Base-by-base conservation (phyloP, 2,113 vertebrate species). In the Channa argus region DNA sequence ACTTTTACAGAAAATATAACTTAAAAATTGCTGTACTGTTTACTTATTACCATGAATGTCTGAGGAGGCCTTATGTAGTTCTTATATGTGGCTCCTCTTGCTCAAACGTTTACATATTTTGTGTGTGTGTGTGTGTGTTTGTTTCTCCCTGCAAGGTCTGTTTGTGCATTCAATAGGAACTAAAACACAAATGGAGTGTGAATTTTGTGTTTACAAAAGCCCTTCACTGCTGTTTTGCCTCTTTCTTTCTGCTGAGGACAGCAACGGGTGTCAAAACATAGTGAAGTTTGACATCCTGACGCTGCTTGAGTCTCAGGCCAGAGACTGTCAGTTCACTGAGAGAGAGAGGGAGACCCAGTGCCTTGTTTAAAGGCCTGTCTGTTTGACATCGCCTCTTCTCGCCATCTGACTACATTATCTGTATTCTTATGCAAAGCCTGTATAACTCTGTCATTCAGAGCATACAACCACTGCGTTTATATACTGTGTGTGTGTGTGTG, bases 171-270 rank as follows among this genome's bases (percentile, higher is more conserved):
- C 84, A 82, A 3, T 63, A 59, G 71, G 78, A 84, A 80, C 70
- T 68, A 77, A 83, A 85, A 73, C 78, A 78, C 79, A 86, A 88
- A 88, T 83, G 85, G 73, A 78, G 78, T 83, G 61, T 86, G 85
- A 79, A 86, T 88, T 68, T 74, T 56, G 73, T 87, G 78, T 91
- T 88, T 86, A 83, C 75, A 77, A 71, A 77, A 79, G 55, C 65
- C 74, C 61, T 52, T 24, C 55, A 33, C 67, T 74, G 63, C 85
- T 83, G 77, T 85, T 89, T 82, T 80, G 68, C 78, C 68, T 78
- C 50, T 15, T 52, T 59, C 61, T 83, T 90, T 92, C 69, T 91
- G 89, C 92, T 92, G 90, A 93, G 86, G 87, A 92, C 84, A 86
- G 90, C 92, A 88, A 60, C 53, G 67, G 72, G 74, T 91, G 92